phyloP scores from a whole-genome alignment of 2,888 invertebrate species.

The Eumerus sabulonum region DNA sequence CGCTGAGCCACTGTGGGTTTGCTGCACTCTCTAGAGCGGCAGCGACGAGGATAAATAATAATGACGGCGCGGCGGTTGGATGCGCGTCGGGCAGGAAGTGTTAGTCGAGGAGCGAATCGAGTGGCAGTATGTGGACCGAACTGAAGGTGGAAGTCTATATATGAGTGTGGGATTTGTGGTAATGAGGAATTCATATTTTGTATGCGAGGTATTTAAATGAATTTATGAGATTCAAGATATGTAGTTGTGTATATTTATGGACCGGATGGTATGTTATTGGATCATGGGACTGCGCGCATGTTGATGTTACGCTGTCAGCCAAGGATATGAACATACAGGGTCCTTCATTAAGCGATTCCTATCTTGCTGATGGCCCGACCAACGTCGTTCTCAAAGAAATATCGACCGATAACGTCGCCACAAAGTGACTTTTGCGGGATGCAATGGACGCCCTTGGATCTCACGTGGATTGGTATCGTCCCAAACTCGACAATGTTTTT shows the following conservation, averaged over 20 bases:
- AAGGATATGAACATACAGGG: too few relatives aligned
- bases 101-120: slow-evolving; percentile 1
- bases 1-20: slow-evolving; percentile 40
- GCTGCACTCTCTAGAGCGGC: slow-evolving; percentile 13
- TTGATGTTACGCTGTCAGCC: too few relatives aligned
- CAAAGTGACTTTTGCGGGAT: too few relatives aligned
- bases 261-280: slow-evolving; percentile 34
- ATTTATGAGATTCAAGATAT: slow-evolving; percentile 19
- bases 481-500: too few relatives aligned
- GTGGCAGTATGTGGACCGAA: too few relatives aligned
- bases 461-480: too few relatives aligned
- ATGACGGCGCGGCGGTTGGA: slow-evolving; percentile 37
- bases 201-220: slow-evolving; percentile 48
- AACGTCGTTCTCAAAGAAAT: too few relatives aligned
- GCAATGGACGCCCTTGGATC: too few relatives aligned
- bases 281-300: background rate
- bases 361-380: too few relatives aligned
- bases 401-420: too few relatives aligned
- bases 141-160: slow-evolving; percentile 29
- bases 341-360: too few relatives aligned
- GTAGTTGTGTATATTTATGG: slow-evolving; percentile 33
- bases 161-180: slow-evolving; percentile 62
- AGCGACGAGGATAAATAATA: slow-evolving; percentile 61
- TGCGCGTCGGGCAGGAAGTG: background rate
- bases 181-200: slow-evolving; percentile 64